Conservation (phyloP, 2,113 vertebrate species). For the Onychorhynchus coronatus region DNA sequence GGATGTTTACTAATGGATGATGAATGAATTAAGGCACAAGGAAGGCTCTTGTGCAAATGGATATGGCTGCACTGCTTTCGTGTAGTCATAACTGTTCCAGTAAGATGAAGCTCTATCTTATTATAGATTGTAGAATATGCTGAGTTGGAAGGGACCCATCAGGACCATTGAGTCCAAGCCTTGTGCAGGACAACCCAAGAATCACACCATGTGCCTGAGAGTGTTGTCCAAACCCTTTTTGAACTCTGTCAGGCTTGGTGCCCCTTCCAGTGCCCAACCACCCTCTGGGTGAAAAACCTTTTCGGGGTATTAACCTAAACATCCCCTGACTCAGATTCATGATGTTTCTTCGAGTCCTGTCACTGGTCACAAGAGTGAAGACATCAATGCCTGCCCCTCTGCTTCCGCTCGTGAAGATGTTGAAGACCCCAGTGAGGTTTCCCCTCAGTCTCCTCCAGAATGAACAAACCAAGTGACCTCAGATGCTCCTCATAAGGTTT, state of each 20-base stretch:
- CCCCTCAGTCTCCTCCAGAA: background rate
- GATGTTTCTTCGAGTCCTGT: background rate
- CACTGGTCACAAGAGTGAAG: background rate
- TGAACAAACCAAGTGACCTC: background rate
- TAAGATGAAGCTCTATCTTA: background rate
- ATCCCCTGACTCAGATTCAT: background rate
- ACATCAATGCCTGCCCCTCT: background rate
- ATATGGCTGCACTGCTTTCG: background rate
- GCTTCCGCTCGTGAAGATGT: background rate
- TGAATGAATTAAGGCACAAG: background rate
- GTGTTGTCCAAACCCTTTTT: background rate
- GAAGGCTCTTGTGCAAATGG: background rate
- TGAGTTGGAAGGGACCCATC: background rate
- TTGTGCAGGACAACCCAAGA: background rate
- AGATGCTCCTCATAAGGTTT: background rate
- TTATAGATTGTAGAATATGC: background rate
- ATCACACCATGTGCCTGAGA: background rate
- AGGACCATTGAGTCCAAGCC: background rate
- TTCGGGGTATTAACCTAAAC: background rate
- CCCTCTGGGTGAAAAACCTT: background rate
- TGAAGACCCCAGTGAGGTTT: background rate
- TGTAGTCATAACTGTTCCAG: background rate
- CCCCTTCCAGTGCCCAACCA: background rate
- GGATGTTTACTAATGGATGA: background rate
- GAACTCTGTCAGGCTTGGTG: background rate